These are phyloP conservation scores for Nicator chloris DNA, from an alignment of 2,113 vertebrate genomes.

Conservation along the genomic window DNA sequence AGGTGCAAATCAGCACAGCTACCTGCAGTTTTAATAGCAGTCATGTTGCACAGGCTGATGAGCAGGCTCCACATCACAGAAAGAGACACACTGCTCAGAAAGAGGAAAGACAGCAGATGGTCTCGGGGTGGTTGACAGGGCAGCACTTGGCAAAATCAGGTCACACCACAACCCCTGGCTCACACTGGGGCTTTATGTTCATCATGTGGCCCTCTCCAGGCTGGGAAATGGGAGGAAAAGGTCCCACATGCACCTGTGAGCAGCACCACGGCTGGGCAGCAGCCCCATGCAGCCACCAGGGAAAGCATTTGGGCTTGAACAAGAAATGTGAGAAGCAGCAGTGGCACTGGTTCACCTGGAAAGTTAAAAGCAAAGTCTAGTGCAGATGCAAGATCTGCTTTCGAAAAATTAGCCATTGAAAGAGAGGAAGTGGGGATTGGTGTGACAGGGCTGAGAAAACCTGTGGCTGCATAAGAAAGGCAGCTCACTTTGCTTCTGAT, in stretches of 20 bases:
- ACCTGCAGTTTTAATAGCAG: neutral
- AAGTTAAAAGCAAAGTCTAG: neutral
- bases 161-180: neutral
- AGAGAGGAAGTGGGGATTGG: neutral
- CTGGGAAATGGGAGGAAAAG: neutral
- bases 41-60: neutral
- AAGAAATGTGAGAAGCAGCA: neutral
- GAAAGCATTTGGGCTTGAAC: fast-evolving
- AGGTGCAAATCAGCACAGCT: neutral
- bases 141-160: neutral
- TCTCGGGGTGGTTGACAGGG: neutral
- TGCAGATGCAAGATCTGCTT: neutral
- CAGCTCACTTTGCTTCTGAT: neutral
- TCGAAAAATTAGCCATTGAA: neutral
- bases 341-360: fast-evolving
- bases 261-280: neutral
- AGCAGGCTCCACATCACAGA: neutral
- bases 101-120: fast-evolving
- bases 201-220: neutral
- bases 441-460: neutral
- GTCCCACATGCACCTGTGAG: neutral
- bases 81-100: neutral
- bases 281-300: neutral
- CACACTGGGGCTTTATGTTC: neutral
- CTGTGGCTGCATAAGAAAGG: neutral